Conservation (phyloP, 2,888 invertebrate species). For the Gibbula magus region DNA sequence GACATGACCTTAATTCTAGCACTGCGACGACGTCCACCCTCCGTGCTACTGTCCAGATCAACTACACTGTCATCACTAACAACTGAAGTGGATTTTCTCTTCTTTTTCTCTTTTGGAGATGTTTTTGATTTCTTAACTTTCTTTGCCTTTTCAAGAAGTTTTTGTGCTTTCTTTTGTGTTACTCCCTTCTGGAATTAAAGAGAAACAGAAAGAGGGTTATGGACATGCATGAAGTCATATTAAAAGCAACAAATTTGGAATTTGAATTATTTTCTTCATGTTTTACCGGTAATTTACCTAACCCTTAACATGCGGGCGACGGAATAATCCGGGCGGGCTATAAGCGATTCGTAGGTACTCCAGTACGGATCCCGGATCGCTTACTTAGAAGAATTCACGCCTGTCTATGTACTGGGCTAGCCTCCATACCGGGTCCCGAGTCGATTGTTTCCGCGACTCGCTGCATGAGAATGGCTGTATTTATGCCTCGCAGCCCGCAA, state of each 20-base stretch:
- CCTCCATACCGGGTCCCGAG: too few relatives aligned
- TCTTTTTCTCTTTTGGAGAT: constrained; percentile 13
- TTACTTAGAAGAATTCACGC: too few relatives aligned
- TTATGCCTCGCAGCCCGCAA: too few relatives aligned
- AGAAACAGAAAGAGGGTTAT: background rate
- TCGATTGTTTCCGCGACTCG: too few relatives aligned
- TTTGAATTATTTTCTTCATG: background rate
- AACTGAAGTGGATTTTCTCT: background rate
- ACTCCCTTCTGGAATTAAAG: background rate
- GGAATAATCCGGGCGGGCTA: too few relatives aligned
- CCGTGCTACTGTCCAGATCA: background rate
- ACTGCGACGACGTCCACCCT: constrained; percentile 19
- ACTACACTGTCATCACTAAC: background rate
- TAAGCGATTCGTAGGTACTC: too few relatives aligned
- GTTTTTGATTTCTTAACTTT: constrained; percentile 36
- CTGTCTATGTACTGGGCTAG: too few relatives aligned
- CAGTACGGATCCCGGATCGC: too few relatives aligned
- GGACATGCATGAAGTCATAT: background rate
- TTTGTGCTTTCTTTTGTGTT: constrained; percentile 46
- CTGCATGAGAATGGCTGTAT: too few relatives aligned
- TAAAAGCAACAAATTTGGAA: background rate
- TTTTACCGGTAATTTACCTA: too few relatives aligned
- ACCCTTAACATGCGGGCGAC: too few relatives aligned
- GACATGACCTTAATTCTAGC: constrained; percentile 27
- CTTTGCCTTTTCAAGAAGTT: constrained; percentile 41